phyloP scores from a whole-genome alignment of 2,888 invertebrate species.

The Tyria jacobaeae region DNA sequence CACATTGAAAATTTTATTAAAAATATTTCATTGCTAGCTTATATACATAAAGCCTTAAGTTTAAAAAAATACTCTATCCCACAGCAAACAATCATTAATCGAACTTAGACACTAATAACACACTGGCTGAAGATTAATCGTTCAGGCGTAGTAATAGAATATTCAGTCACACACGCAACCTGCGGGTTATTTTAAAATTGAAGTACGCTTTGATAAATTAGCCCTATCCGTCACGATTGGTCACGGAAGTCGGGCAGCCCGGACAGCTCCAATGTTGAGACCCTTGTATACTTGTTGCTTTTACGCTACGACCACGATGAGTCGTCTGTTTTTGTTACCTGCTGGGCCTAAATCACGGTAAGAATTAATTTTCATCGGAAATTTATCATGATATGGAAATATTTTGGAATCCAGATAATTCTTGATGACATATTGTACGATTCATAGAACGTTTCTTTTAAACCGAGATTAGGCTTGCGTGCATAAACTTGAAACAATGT shows the following conservation, averaged over 20 bases:
- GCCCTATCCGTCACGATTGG: conserved; percentile 84
- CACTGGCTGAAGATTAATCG: conserved; percentile 77
- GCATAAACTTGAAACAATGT: too few species aligned
- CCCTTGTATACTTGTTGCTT: conserved; percentile 53
- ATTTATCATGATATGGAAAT: conserved; percentile 36
- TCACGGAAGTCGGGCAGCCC: conserved; percentile 72
- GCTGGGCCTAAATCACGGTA: conserved; percentile 47
- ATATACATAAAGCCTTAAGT: conserved; percentile 30
- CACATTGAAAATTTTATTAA: background rate
- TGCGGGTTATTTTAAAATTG: conserved; percentile 82
- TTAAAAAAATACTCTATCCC: conserved; percentile 67
- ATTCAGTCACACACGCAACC: conserved; percentile 84
- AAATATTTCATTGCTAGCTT: conserved; percentile 2
- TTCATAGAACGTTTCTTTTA: background rate
- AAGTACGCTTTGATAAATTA: conserved; percentile 82
- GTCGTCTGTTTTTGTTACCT: conserved; percentile 33
- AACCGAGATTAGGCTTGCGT: too few species aligned
- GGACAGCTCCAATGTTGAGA: conserved; percentile 42
- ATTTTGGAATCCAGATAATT: conserved; percentile 10
- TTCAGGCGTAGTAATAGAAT: conserved; percentile 78
- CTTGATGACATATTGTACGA: background rate
- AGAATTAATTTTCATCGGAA: conserved; percentile 39
- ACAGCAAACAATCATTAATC: conserved; percentile 83
- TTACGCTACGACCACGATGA: conserved; percentile 35
- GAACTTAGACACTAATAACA: conserved; percentile 79